Percentiles rank a stretch among this genome's conserved stretches.
Conservation (phyloP, 2,797 vertebrate genomes). For the Bufotes viridis region DNA sequence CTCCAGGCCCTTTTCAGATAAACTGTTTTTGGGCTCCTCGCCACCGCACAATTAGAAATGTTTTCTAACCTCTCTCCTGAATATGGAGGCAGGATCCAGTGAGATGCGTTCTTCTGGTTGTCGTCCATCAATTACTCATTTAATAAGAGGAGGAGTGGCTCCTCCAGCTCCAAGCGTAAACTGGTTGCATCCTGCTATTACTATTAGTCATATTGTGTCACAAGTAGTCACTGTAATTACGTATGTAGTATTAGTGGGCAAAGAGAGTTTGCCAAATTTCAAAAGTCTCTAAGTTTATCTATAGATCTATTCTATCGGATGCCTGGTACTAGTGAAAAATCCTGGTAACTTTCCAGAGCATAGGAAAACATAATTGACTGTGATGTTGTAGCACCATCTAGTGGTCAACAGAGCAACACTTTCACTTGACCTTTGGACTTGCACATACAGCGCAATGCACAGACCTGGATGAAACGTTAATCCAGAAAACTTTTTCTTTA, state of each 20-base stretch:
- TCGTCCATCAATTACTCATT: background rate
- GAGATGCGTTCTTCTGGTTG: background rate
- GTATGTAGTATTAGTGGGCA: background rate
- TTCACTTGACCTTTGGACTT: background rate
- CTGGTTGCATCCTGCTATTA: constrained; percentile 28
- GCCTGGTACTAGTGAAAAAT: background rate
- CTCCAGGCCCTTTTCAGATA: background rate
- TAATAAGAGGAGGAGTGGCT: constrained; percentile 17
- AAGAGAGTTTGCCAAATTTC: background rate
- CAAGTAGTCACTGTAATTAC: background rate
- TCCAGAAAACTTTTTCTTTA: background rate
- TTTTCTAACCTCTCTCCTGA: background rate
- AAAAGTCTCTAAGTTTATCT: background rate
- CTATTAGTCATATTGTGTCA: constrained; percentile 19
- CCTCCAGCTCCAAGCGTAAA: background rate
- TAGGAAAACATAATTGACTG: no score
- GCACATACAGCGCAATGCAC: background rate
- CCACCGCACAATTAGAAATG: background rate
- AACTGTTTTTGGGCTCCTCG: background rate
- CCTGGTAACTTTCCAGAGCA: background rate
- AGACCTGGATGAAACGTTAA: background rate
- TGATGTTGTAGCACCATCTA: constrained; percentile 9
- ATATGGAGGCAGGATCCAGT: background rate
- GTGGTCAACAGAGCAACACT: background rate
- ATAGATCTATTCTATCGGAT: background rate